Evolutionary conservation across 2,113 vertebrate genomes (phyloP), one percentile per base, ranked within the genome.

Genomic region (Seriola dumerili): DNA sequence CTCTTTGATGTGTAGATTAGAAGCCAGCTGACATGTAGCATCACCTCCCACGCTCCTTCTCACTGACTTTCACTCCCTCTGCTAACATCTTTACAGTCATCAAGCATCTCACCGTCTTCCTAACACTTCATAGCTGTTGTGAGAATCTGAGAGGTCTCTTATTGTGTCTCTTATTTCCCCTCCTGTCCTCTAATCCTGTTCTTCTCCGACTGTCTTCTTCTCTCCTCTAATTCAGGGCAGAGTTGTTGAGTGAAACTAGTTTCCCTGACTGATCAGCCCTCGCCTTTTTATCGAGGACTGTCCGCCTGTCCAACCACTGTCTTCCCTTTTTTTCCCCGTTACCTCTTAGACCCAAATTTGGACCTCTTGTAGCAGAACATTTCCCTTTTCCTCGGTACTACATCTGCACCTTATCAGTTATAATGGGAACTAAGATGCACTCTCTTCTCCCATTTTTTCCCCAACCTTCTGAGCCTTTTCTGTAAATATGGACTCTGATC

Each of bases 231-330:
- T 96, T 94, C 93, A 96, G 95, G 95, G 94, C 94, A 95, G 95
- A 96, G 84, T 96, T 96, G 94, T 95, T 96, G 95, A 96, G 95
- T 94, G 95, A 96, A 93, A 96, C 94, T 96, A 96, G 95, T 95
- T 96, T 96, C 91, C 95, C 94, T 92, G 95, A 96, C 94, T 96
- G 95, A 96, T 93, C 95, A 91, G 89, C 89, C 89, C 92, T 93
- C 75, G 85, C 91, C 93, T 93, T 94, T 93, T 94, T 91, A 89
- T 94, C 91, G 91, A 94, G 90, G 94, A 95, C 92, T 94, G 85
- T 94, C 88, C 92, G 78, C 93, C 92, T 94, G 81, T 95, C 92
- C 89, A 61, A 89, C 91, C 84, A 91, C 91, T 94, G 84, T 93
- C 76, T 89, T 75, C 86, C 90, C 87, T 77, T 25, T 40, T 57